These are phyloP conservation scores for Rana temporaria DNA, from an alignment of 2,113 vertebrate genomes.

Conservation along the genomic window DNA sequence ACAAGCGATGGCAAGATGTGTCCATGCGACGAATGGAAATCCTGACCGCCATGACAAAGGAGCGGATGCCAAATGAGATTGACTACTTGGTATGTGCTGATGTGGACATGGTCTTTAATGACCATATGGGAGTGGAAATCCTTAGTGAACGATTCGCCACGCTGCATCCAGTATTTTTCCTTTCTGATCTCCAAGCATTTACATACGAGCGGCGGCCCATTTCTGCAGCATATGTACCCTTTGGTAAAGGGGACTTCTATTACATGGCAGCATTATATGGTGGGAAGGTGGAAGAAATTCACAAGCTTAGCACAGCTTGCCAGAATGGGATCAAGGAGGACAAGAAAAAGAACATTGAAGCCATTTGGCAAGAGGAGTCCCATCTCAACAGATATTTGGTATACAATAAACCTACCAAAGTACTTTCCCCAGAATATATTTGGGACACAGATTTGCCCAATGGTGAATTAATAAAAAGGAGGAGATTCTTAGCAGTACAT, in stretches of 20 bases:
- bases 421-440: conserved; percentile 79
- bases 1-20: conserved; percentile 71
- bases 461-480: conserved; percentile 19
- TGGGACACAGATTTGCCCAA: conserved; percentile 61
- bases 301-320: conserved; percentile 66
- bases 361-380: conserved; percentile 74
- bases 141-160: conserved; percentile 72
- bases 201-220: conserved; percentile 66
- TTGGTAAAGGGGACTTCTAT: conserved; percentile 72
- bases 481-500: too few relatives aligned
- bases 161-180: conserved; percentile 71
- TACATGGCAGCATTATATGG: conserved; percentile 77
- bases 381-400: conserved; percentile 78
- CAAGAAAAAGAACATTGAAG: conserved; percentile 64
- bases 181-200: conserved; percentile 59
- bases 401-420: conserved; percentile 68
- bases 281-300: conserved; percentile 68
- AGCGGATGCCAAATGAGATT: conserved; percentile 61
- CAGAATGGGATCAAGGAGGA: conserved; percentile 73
- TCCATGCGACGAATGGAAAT: conserved; percentile 67
- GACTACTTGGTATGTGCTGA: conserved; percentile 76
- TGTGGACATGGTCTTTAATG: conserved; percentile 73
- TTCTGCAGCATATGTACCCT: conserved; percentile 69
- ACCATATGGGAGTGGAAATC: conserved; percentile 73
- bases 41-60: conserved; percentile 64